These are phyloP conservation scores for Nyctibius bracteatus DNA, from an alignment of 2,113 vertebrate species.

Conservation along the genomic window DNA sequence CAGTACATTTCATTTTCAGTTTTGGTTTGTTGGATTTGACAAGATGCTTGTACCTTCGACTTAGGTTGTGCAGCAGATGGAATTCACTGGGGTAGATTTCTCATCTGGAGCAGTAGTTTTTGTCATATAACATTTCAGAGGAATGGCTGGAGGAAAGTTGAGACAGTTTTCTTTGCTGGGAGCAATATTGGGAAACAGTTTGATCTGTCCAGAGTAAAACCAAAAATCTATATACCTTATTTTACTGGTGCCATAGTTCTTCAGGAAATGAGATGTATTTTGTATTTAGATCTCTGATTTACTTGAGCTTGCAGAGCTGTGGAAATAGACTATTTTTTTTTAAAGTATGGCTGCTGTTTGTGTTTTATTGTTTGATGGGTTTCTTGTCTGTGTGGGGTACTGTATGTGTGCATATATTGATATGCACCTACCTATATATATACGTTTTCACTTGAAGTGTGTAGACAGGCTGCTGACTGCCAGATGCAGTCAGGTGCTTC, in stretches of 20 bases:
- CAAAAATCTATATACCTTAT: not conserved
- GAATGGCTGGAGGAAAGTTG: not conserved
- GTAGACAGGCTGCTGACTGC: not conserved
- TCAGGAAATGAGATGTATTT: not conserved
- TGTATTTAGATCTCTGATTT: not conserved
- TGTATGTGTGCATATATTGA: not conserved
- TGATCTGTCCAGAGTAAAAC: not conserved
- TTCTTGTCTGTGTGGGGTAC: not conserved
- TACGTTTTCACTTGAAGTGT: not conserved
- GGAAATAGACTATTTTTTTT: not conserved
- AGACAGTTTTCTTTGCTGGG: not conserved
- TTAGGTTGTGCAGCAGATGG: not conserved
- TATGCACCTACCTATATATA: accelerated
- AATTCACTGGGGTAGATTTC: not conserved
- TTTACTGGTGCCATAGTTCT: not conserved
- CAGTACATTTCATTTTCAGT: not conserved
- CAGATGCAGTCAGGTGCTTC: not conserved
- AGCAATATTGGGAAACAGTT: not conserved
- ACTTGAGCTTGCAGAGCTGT: not conserved
- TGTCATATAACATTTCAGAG: not conserved
- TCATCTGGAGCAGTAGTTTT: not conserved
- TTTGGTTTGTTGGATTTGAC: not conserved
- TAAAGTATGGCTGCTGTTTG: not conserved
- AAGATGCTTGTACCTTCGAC: not conserved
- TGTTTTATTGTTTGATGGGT: not conserved